These are phyloP conservation scores for Sceloporus tristichus DNA, from an alignment of 2,113 vertebrate species.

Conservation along the genomic window DNA sequence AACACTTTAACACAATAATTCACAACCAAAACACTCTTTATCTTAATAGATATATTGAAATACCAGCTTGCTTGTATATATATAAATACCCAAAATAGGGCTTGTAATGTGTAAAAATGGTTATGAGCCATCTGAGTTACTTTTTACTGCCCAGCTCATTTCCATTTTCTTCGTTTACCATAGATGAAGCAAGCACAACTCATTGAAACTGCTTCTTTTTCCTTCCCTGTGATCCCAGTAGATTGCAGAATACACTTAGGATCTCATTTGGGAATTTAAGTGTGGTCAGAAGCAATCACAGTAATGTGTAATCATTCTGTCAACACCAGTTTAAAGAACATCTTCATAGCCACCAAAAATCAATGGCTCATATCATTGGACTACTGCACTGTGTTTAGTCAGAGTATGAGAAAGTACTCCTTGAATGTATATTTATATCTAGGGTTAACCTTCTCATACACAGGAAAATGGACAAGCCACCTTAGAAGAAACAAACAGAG, in stretches of 20 bases:
- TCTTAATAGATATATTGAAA: background rate
- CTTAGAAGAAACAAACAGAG: too few species aligned
- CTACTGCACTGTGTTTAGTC: background rate
- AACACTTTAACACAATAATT: too few species aligned
- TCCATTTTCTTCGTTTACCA: background rate
- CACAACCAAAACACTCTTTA: background rate
- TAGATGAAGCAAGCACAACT: background rate
- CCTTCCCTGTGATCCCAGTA: background rate
- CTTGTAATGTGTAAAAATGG: background rate
- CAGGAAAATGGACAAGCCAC: too few species aligned
- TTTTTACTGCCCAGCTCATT: background rate
- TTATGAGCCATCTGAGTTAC: background rate
- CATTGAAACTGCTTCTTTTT: background rate
- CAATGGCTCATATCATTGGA: background rate
- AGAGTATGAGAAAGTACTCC: background rate
- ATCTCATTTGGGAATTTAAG: background rate
- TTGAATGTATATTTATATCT: background rate
- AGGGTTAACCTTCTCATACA: background rate
- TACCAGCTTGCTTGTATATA: background rate
- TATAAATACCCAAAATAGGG: background rate
- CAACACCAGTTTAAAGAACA: background rate
- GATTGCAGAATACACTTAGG: constrained; percentile 1
- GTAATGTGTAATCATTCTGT: background rate
- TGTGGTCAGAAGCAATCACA: background rate
- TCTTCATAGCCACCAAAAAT: background rate